Conservation (phyloP, 2,888 invertebrate species). For the Dascillus cervinus region DNA sequence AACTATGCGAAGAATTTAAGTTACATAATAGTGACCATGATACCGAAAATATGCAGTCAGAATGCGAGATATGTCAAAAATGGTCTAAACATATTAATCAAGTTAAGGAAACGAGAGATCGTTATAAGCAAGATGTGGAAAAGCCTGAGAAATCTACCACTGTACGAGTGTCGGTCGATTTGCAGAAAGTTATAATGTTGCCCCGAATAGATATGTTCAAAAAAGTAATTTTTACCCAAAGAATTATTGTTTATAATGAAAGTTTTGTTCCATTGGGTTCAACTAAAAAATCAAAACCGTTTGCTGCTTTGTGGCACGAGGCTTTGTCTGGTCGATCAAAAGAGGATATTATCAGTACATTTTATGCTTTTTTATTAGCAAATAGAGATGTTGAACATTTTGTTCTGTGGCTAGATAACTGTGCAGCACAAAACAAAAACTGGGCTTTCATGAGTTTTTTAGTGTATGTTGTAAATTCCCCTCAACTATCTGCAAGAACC, state of each 20-base stretch:
- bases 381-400: constrained; percentile 2
- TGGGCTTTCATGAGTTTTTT: constrained; percentile 18
- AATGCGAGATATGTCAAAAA: constrained; percentile 1
- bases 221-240: not conserved
- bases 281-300: constrained; percentile 1
- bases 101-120: not conserved
- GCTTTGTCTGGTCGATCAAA: constrained; percentile 1
- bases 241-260: not conserved
- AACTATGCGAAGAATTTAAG: not conserved
- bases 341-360: constrained; percentile 4
- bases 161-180: not conserved
- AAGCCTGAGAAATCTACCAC: not conserved
- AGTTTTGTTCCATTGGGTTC: constrained; percentile 1
- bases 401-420: constrained; percentile 19
- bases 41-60: not conserved
- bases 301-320: constrained; percentile 6
- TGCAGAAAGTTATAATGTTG: constrained; percentile 1
- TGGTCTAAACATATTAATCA: not conserved
- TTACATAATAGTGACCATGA: not conserved
- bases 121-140: not conserved
- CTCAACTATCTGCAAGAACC: constrained; percentile 13
- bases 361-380: constrained; percentile 2
- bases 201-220: constrained; percentile 1
- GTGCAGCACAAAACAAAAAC: constrained; percentile 22
- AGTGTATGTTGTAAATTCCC: constrained; percentile 18